Evolutionary conservation across 2,797 vertebrate genomes (phyloP).

Genomic region (Aphelocoma californica): DNA sequence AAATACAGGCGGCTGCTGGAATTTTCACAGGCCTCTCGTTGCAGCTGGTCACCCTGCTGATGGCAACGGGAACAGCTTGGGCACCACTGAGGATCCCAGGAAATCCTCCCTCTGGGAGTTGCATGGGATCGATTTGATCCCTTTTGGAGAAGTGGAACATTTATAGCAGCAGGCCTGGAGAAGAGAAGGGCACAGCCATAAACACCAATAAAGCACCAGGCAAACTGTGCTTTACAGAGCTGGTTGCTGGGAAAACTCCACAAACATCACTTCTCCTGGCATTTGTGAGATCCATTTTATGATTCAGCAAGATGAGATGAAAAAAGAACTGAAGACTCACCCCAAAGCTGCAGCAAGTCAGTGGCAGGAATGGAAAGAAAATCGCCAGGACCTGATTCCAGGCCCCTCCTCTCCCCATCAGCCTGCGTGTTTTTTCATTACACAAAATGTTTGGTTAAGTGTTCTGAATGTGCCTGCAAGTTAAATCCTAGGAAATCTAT

Average conservation of each 20-base stretch:
- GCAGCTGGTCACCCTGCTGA: not conserved
- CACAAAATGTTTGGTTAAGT: slow-evolving; percentile 31
- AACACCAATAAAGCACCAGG: not conserved
- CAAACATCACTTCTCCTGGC: not conserved
- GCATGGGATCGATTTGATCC: not conserved
- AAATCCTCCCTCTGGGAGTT: not conserved
- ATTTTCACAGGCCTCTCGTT: not conserved
- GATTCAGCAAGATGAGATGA: not conserved
- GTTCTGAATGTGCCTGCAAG: not conserved
- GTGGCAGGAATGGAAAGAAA: not conserved
- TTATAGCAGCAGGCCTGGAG: not conserved
- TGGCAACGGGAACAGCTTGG: not conserved
- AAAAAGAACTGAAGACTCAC: not conserved
- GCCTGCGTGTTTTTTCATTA: not conserved
- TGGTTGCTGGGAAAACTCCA: not conserved
- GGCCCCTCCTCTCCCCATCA: not conserved
- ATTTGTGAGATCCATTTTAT: not conserved
- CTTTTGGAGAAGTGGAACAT: not conserved
- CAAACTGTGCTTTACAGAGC: not conserved
- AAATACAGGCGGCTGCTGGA: not conserved
- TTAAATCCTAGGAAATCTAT: slow-evolving; percentile 47
- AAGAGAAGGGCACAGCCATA: not conserved
- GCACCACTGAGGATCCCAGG: not conserved
- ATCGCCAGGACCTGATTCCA: not conserved
- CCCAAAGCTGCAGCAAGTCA: not conserved